Evolutionary conservation across 1,140 invertebrate species (phyloP).

Genomic region (Rhynchophorus ferrugineus): DNA sequence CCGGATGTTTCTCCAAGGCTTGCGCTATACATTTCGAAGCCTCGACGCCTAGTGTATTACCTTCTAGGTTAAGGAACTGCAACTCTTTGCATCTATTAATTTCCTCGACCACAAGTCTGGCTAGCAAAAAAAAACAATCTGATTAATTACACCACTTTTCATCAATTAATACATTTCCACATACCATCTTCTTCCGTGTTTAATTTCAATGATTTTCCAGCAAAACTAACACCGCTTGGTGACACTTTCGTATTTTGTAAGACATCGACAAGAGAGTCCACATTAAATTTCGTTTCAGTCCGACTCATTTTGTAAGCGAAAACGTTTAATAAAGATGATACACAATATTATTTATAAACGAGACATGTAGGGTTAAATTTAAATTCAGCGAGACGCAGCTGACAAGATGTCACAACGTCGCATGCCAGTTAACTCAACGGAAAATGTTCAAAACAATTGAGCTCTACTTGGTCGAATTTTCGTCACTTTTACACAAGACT

Average conservation of each 20-base stretch:
- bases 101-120: slow-evolving; percentile 54
- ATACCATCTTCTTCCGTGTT: slow-evolving; percentile 60
- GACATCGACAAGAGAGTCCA: slow-evolving; percentile 29
- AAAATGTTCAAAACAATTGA: too few relatives aligned
- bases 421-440: too few relatives aligned
- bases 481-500: too few relatives aligned
- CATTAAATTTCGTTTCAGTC: too few relatives aligned
- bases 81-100: slow-evolving; percentile 56
- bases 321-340: too few relatives aligned
- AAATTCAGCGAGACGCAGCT: too few relatives aligned
- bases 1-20: slow-evolving; percentile 65
- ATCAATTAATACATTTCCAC: too few relatives aligned
- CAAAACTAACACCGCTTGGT: slow-evolving; percentile 52
- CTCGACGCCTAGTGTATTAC: slow-evolving; percentile 86
- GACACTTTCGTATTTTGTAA: slow-evolving; percentile 32
- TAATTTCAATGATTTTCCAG: slow-evolving; percentile 57
- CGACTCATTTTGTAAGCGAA: not conserved
- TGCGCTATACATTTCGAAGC: slow-evolving; percentile 79
- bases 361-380: too few relatives aligned
- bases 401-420: too few relatives aligned
- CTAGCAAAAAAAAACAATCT: slow-evolving; percentile 42
- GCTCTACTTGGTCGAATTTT: too few relatives aligned
- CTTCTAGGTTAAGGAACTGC: slow-evolving; percentile 75
- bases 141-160: too few relatives aligned
- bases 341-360: too few relatives aligned